Percentiles rank a stretch among this genome's conserved stretches.
Conservation (phyloP, 1,140 invertebrate species). For the Brachionus calyciflorus region DNA sequence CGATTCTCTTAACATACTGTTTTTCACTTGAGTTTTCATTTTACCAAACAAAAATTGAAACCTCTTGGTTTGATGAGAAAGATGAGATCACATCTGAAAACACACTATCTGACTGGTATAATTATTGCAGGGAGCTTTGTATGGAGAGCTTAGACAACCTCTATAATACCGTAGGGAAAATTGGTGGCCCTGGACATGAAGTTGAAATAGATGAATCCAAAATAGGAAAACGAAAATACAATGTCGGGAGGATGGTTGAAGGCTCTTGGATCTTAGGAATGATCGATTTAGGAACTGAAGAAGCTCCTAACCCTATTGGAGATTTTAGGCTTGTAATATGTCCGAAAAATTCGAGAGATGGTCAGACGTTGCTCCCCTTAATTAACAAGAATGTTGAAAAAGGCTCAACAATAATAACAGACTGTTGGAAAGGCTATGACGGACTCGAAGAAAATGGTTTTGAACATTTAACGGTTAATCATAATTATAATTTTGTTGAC, state of each 20-base stretch:
- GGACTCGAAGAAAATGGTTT: constrained; percentile 5
- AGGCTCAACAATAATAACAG: constrained; percentile 46
- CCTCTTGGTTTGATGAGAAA: not conserved
- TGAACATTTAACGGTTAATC: constrained; percentile 44
- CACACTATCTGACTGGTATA: not conserved
- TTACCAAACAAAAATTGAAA: not conserved
- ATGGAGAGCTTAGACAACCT: not conserved
- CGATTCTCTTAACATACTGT: not conserved
- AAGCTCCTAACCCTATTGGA: too few species aligned
- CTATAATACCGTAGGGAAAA: not conserved
- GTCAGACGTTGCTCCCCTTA: not conserved
- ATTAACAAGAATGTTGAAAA: constrained; percentile 37
- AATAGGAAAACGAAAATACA: constrained; percentile 48
- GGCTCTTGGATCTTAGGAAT: constrained; percentile 47
- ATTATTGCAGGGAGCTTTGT: not conserved
- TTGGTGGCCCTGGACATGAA: not conserved
- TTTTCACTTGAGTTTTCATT: not conserved
- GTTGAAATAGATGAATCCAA: constrained; percentile 47
- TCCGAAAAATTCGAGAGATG: not conserved
- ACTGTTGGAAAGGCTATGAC: constrained; percentile 48
- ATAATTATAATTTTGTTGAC: constrained; percentile 44
- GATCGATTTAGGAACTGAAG: constrained; percentile 7
- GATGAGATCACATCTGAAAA: not conserved
- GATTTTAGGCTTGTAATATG: not conserved
- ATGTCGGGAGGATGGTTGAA: constrained; percentile 47